Evolutionary conservation across 92 coral and sea anemone genomes (phyloP), one percentile per base, ranked within the genome.

Genomic region (Phymanthus crucifer): DNA sequence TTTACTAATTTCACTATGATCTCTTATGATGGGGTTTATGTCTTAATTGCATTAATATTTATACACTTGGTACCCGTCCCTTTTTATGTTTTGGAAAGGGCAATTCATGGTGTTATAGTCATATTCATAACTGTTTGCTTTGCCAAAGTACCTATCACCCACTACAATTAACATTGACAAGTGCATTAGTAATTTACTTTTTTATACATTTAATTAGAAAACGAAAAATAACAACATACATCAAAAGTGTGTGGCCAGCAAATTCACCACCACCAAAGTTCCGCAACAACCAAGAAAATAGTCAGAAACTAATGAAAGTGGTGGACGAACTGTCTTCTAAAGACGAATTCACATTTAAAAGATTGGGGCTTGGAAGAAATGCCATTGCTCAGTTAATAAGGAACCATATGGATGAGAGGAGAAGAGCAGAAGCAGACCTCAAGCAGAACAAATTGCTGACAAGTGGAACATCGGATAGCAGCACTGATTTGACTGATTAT

Each of bases 381-480:
- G 89, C 84, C 66, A 77, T 82, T 37, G 47, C 46, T 54, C 74
- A 87, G 73, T 57, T 87, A 26, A 82, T 82, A 72, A 34, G 81
- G 19, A 87, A 82, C 24, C 86, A 87, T 65, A 87, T 82, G 90
- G 83, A 87, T 57, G 87, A 87, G 57, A n/a, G 87, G 33, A 47
- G 84, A 32, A 70, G 61, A 26, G 48, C 29, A 68, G 36, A 81
- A 81, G 50, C 58, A 54, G 85, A 81, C 66, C 37, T 9, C 36
- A 26, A 14, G 75, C 57, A 37, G 29, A 67, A 37, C 24, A 32
- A 26, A 45, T 79, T 68, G 21, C 38, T 6, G 57, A 6, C 43
- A 45, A 75, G 27, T 29, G 65, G 57, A 33, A 75, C 79, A 56
- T 72, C 56, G 21, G 77, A 36, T 40, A 74, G 78, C 78, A 74